Base-by-base conservation (phyloP, 1,140 invertebrate genomes). In the Magallana angulata region DNA sequence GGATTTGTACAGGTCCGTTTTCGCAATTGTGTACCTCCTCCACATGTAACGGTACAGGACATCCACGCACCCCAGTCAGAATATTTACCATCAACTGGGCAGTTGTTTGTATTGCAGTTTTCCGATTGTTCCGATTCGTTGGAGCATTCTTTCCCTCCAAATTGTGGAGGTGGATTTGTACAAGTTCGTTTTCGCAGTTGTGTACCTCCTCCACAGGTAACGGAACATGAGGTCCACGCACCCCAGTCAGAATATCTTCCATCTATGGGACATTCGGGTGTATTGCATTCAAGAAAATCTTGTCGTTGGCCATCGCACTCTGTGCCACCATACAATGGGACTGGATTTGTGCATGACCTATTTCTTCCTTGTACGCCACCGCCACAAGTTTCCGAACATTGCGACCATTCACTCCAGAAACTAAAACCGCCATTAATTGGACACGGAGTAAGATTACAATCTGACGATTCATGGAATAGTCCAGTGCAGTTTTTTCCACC, bases 41-140 rank as follows among this genome's bases (percentile, higher is more conserved):
- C 98, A 93, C 98, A 99, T 0, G 97, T 97, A 0, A 97, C 97
- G 90, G 97, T 97, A 95, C 98, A 99, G 2, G 97, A 95, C 6
- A 97, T 96, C 98, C 98, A 99, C 96, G 24, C 96, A 96, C 1
- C 96, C 96, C 85, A 97, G 0, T 82, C 68, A 9, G 57, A 56
- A 90, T 91, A 93, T 7, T 83, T 68, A 7, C 93, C 93, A 87
- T 93, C 91, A 16, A 93, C 92, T 92, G 81, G 57, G 16, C 57
- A 64, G 0, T 59, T 16, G 2, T 36, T 12, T 9, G 68, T 57
- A 56, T 62, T 85, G 84, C 84, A 85, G 48, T 16, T 57, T 64
- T 85, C n/a, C 11, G 6, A 68, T n/a, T 71, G 60, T 68, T 48
- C 24, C 5, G 84, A n/a, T 18, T 57, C 57, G 8, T 62, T 60